Conservation (phyloP, 1,140 invertebrate species). For the Acromyrmex charruanus region DNA sequence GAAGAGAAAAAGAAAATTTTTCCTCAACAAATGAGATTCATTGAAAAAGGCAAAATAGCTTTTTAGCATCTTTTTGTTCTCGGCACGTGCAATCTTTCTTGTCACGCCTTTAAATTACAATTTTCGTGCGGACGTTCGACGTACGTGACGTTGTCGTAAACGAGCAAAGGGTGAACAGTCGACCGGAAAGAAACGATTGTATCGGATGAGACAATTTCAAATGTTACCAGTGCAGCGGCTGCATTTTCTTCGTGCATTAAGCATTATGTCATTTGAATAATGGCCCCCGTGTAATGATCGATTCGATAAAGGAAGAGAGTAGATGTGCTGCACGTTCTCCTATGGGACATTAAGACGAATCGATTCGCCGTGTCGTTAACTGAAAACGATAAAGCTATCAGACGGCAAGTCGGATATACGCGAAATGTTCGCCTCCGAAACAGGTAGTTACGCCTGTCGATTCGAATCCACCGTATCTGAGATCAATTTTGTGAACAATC, state of each 20-base stretch:
- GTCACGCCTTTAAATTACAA: slow-evolving; percentile 14
- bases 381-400: slow-evolving; percentile 54
- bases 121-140: slow-evolving; percentile 1
- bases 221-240: slow-evolving; percentile 14
- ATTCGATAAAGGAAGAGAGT: neutral
- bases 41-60: neutral
- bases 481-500: slow-evolving; percentile 1
- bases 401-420: neutral
- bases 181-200: slow-evolving; percentile 20
- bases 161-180: slow-evolving; percentile 10
- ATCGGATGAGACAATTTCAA: slow-evolving; percentile 41
- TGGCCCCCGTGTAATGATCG: slow-evolving; percentile 32
- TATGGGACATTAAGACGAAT: slow-evolving; percentile 54
- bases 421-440: slow-evolving; percentile 1
- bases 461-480: slow-evolving; percentile 1
- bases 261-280: slow-evolving; percentile 47
- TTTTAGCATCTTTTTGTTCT: neutral
- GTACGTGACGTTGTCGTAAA: slow-evolving; percentile 2
- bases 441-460: slow-evolving; percentile 31
- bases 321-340: slow-evolving; percentile 27
- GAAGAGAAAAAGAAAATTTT: neutral
- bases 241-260: slow-evolving; percentile 32
- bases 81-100: neutral
- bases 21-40: neutral
- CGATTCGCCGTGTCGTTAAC: slow-evolving; percentile 57